Evolutionary conservation across 2,797 vertebrate genomes (phyloP), one percentile per base, ranked within the genome.

Genomic region (Melanotaenia pygmaea): DNA sequence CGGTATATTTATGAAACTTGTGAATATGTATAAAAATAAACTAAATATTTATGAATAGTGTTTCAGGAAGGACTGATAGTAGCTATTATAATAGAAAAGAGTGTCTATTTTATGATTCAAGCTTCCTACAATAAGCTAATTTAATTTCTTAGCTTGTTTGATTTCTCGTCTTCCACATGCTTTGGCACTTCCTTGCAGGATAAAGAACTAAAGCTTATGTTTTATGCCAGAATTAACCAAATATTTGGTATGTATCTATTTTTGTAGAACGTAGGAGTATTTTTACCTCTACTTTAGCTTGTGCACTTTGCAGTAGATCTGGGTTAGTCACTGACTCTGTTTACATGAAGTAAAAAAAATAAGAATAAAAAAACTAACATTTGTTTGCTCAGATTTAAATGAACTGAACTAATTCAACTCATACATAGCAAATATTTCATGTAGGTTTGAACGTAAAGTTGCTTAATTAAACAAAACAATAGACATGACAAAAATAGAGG

Each of bases 221-320:
- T 76, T 73, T 1, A 4, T 75, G 77, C 79, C 93, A 94, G 91
- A 81, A 32, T 70, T 0, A 70, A 92, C 92, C 89, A 93, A 93
- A 87, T 40, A n/a, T 20, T 32, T n/a, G 5, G 69, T 61, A 70
- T 50, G 43, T 14, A 51, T 53, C 5, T 75, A 8, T 64, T 30
- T 76, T 28, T 64, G 57, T 54, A 40, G 32, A 68, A 3, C 11
- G 32, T n/a, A 45, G 45, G 38, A 70, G 32, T 32, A 32, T 59
- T 64, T 10, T 53, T 58, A 59, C 76, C 68, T 80, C 68, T 68
- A 32, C 50, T 77, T 71, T 35, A 80, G 22, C 67, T 32, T 70
- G 66, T 81, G 85, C 80, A 89, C 86, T 80, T 88, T 86, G 30
- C 56, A 83, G 76, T 67, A 79, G 76, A 57, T 79, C 12, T 53